Percentiles rank a stretch among this genome's conserved stretches.
Evolutionary conservation across 2,888 invertebrate genomes (phyloP).

Genomic region (Orchesella flavescens): DNA sequence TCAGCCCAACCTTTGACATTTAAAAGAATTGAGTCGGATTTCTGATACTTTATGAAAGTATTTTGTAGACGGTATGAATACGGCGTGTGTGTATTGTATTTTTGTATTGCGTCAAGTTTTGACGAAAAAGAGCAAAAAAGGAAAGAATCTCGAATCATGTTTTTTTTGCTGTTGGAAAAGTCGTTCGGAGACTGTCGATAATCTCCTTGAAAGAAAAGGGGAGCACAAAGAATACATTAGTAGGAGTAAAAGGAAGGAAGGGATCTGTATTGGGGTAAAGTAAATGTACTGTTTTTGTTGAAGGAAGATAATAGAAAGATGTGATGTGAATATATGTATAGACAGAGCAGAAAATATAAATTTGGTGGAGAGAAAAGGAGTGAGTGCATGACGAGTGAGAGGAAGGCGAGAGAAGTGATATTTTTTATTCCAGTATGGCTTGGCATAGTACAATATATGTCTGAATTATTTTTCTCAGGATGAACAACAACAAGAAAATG

Average conservation of each 20-base stretch:
- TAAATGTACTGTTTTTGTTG: neutral
- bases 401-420: neutral
- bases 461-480: constrained; percentile 56
- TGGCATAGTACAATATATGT: constrained; percentile 33
- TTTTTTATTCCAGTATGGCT: no score
- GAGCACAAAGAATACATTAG: neutral
- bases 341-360: constrained; percentile 12
- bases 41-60: no score
- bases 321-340: neutral
- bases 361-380: neutral
- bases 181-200: neutral
- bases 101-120: no score
- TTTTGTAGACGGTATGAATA: no score
- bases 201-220: neutral
- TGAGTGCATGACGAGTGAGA: neutral
- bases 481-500: constrained; percentile 50
- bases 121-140: no score
- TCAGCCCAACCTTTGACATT: no score
- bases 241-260: neutral
- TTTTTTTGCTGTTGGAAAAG: neutral
- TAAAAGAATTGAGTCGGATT: no score
- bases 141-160: no score
- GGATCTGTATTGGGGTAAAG: neutral
- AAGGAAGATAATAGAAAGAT: neutral
- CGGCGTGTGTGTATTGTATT: no score